Evolutionary conservation across 1,140 invertebrate species (phyloP).

Genomic region (Triops longicaudatus): DNA sequence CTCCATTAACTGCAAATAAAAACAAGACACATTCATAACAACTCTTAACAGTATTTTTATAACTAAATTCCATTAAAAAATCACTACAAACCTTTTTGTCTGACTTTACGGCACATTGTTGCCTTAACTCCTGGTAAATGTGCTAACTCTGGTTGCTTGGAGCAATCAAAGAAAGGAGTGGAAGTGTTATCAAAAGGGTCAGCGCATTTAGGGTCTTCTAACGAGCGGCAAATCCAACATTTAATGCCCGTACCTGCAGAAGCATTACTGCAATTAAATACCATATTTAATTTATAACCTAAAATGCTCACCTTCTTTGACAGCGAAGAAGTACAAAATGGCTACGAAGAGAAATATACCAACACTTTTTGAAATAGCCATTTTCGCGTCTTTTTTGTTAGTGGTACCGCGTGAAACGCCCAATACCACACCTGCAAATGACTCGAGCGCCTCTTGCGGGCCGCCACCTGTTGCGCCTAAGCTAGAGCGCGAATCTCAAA

Average conservation of each 20-base stretch:
- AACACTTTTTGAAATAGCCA: slow-evolving; percentile 21
- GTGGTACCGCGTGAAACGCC: background rate
- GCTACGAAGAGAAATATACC: slow-evolving; percentile 23
- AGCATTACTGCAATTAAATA: background rate
- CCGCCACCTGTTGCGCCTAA: background rate
- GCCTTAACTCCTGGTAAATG: slow-evolving; percentile 61
- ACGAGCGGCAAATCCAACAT: slow-evolving; percentile 85
- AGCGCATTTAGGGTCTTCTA: slow-evolving; percentile 77
- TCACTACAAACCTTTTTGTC: slow-evolving; percentile 69
- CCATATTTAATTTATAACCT: background rate
- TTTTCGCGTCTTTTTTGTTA: slow-evolving; percentile 18
- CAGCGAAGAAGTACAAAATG: slow-evolving; percentile 25
- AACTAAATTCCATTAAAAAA: background rate
- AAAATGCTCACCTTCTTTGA: slow-evolving; percentile 23
- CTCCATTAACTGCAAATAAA: slow-evolving; percentile 63
- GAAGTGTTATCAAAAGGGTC: slow-evolving; percentile 89
- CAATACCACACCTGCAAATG: background rate
- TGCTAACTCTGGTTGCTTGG: slow-evolving; percentile 50
- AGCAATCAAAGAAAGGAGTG: slow-evolving; percentile 76
- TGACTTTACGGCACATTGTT: slow-evolving; percentile 85
- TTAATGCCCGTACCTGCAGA: slow-evolving; percentile 61
- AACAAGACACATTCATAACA: slow-evolving; percentile 28
- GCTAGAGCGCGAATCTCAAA: background rate
- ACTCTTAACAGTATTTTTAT: slow-evolving; percentile 18
- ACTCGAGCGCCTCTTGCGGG: background rate